Conservation (phyloP, 2,888 invertebrate species). For the Cetonia aurata region DNA sequence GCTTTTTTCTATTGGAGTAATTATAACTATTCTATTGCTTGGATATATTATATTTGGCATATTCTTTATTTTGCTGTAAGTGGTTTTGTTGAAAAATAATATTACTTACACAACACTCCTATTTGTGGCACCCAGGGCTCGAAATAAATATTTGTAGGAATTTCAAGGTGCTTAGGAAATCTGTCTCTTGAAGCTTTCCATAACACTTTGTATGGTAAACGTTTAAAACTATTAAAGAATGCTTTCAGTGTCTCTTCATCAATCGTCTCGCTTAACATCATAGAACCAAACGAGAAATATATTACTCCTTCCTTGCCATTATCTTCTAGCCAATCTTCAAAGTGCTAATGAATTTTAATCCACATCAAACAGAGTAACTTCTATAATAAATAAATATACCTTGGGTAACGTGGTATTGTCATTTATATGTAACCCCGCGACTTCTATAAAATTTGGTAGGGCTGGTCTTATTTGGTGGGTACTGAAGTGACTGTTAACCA, state of each 20-base stretch:
- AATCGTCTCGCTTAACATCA: constrained; percentile 70
- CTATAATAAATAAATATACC: constrained; percentile 17
- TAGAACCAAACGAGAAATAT: constrained; percentile 68
- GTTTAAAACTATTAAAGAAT: constrained; percentile 68
- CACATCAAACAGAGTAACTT: too few species aligned
- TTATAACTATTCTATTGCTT: too few species aligned
- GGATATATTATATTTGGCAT: too few species aligned
- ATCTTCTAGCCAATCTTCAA: constrained; percentile 55
- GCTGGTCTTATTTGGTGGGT: constrained; percentile 70
- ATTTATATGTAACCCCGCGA: constrained; percentile 69
- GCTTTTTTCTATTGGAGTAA: too few species aligned
- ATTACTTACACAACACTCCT: constrained; percentile 69
- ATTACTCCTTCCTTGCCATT: constrained; percentile 62
- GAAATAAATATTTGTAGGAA: constrained; percentile 68
- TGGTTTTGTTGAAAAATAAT: too few species aligned
- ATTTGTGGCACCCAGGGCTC: constrained; percentile 72
- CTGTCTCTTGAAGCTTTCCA: constrained; percentile 69
- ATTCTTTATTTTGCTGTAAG: too few species aligned
- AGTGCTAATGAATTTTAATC: constrained; percentile 48
- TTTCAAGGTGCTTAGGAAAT: constrained; percentile 63
- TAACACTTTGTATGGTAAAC: constrained; percentile 68
- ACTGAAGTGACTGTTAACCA: constrained; percentile 72
- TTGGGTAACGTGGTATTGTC: constrained; percentile 53
- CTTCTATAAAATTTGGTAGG: constrained; percentile 70
- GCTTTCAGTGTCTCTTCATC: constrained; percentile 66